Evolutionary conservation across 2,888 invertebrate genomes (phyloP).

Genomic region (Xiphydria camelus): DNA sequence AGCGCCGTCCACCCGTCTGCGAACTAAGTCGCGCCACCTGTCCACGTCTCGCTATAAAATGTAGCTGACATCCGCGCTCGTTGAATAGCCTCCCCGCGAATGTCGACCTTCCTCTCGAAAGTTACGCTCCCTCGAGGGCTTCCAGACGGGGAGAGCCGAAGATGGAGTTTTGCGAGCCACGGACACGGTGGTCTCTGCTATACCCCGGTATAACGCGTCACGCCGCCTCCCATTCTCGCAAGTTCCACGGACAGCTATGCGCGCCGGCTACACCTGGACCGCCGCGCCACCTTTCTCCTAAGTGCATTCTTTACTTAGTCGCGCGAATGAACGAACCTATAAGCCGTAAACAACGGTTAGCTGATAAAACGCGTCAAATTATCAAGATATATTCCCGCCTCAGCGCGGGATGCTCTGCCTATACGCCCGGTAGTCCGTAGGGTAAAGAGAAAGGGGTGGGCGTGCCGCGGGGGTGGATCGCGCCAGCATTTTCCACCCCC

Average conservation of each 20-base stretch:
- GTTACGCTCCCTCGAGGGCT: too few relatives aligned
- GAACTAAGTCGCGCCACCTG: too few relatives aligned
- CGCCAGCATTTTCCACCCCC: neutral
- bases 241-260: conserved; percentile 21
- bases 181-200: too few relatives aligned
- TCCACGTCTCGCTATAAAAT: too few relatives aligned
- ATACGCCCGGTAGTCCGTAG: neutral
- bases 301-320: conserved; percentile 40
- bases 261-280: conserved; percentile 18
- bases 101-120: too few relatives aligned
- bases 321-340: conserved; percentile 30
- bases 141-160: too few relatives aligned
- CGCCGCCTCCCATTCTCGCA: too few relatives aligned
- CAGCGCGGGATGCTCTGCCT: neutral
- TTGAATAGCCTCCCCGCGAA: too few relatives aligned
- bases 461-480: conserved; percentile 6
- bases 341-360: conserved; percentile 50
- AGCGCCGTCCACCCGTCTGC: too few relatives aligned
- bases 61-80: too few relatives aligned
- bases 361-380: conserved; percentile 46
- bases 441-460: conserved; percentile 13
- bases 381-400: conserved; percentile 41
- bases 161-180: too few relatives aligned
- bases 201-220: too few relatives aligned
- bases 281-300: conserved; percentile 11